Evolutionary conservation across 2,888 invertebrate genomes (phyloP), one percentile per base, ranked within the genome.

Genomic region (Didymodactylos carnosus): DNA sequence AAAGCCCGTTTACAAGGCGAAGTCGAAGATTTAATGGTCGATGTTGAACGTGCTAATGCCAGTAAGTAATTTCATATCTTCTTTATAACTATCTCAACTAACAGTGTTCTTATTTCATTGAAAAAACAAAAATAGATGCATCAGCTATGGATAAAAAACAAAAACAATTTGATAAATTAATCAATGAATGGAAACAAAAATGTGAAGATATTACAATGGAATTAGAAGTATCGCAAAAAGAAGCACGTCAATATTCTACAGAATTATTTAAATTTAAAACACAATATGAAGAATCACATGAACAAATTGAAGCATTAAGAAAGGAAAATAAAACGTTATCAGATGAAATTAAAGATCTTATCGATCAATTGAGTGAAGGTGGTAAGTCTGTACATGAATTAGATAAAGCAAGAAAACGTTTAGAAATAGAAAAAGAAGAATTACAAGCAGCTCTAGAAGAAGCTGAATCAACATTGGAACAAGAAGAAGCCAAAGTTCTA

Each of bases 141-240:
- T 92, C 81, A 76, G 80, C 93, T 78, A 91, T 97, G 82, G 97
- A 98, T 86, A 97, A 98, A 92, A 97, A 94, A 86, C 97, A 97
- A 87, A 94, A 95, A 87, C 92, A 92, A 79, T 98, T 99, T 88
- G 98, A 98, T 88, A 95, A 97, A 87, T 94, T 95, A 87, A 92
- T 98, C 84, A 91, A 92, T 80, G 98, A 98, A 89, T 99, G 98
- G 98, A 95, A 97, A 86, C 90, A 94, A 87, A 98, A 97, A 88
- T 83, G 92, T 82, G 94, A 95, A 82, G 97, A 97, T 85, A 88
- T 95, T 80, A 91, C 93, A 78, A 91, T 92, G 81, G 98, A 98
- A 86, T 89, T 98, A 78, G 98, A 98, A 83, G 94, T 94, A 82
- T 92, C 94, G 85, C 97, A 97, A 86, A 94, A 95, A 87, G 98